Evolutionary conservation across 2,113 vertebrate species (phyloP), one percentile per base, ranked within the genome.

Genomic region (Porphyrio hochstetteri): DNA sequence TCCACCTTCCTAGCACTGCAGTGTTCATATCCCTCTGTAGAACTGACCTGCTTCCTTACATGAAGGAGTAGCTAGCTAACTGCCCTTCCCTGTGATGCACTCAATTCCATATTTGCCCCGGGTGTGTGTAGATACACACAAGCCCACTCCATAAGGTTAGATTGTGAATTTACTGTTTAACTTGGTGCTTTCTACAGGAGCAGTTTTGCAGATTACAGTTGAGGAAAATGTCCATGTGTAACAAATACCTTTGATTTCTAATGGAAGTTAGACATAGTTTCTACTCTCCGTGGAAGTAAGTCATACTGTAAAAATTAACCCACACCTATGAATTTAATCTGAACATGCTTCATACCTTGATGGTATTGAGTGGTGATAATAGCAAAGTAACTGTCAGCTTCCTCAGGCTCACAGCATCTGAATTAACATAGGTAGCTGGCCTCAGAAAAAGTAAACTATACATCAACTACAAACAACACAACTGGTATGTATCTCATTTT

Each of bases 341-440:
- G 8, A 21, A 78, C 71, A 16, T 7, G 2, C 44, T 92, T 85
- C 46, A n/a, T 48, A 75, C 10, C 24, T 67, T 50, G 20, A 64
- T 2, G 5, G 5, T 46, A 76, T 31, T 1, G 0, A 78, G n/a
- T 74, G 4, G 20, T 28, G 24, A 61, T 36, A 91, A 61, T 25
- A 20, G 6, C 40, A 75, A 82, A 88, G 29, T n/a, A 93, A 36
- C n/a, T 24, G 7, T 31, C 63, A 86, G n/a, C 15, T 80, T 35
- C n/a, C 61, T 80, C 38, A 57, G n/a, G 11, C 21, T 78, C 27
- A 63, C 28, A 88, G 11, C 16, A 35, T 23, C 46, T 74, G 33
- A 68, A 60, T 21, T 68, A 92, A 13, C 3, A 78, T 2, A 50
- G 1, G 5, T 7, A 83, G 27, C 11, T 0, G 1, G 18, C 11